Evolutionary conservation across 2,888 invertebrate species (phyloP).

Genomic region (Punctoribates punctum): DNA sequence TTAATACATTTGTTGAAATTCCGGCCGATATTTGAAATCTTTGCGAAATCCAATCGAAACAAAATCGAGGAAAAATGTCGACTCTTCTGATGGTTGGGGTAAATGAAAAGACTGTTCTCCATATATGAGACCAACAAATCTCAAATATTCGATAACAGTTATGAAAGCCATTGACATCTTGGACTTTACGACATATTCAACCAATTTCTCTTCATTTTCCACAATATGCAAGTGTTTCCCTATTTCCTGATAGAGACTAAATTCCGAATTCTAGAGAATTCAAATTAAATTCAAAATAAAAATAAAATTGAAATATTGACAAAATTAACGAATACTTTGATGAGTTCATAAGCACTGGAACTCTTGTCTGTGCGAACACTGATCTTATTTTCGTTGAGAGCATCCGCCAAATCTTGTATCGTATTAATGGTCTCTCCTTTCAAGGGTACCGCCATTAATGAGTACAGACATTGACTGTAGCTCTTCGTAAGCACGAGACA

Average conservation of each 20-base stretch:
- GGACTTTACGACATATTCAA: neutral
- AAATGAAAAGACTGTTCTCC: slow-evolving; percentile 44
- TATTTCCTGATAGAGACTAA: slow-evolving; percentile 5
- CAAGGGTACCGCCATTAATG: slow-evolving; percentile 9
- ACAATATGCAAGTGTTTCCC: neutral
- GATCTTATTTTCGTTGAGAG: neutral
- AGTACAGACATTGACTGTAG: slow-evolving; percentile 33
- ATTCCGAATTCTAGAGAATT: neutral
- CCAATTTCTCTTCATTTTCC: neutral
- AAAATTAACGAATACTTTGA: neutral
- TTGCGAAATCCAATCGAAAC: slow-evolving; percentile 4
- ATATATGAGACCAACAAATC: neutral
- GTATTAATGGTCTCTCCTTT: slow-evolving; percentile 20
- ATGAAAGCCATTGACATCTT: slow-evolving; percentile 18
- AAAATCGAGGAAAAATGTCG: slow-evolving; percentile 29
- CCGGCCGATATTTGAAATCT: neutral
- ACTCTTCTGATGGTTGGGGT: slow-evolving; percentile 29
- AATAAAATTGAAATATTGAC: neutral
- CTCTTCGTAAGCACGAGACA: slow-evolving; percentile 17
- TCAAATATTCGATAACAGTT: neutral
- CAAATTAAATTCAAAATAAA: neutral
- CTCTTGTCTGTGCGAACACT: neutral
- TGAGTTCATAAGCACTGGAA: slow-evolving; percentile 4
- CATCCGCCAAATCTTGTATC: slow-evolving; percentile 7
- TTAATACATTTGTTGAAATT: slow-evolving; percentile 27